These are phyloP conservation scores for Polyommatus icarus DNA, from an alignment of 2,888 invertebrate species.

Conservation along the genomic window DNA sequence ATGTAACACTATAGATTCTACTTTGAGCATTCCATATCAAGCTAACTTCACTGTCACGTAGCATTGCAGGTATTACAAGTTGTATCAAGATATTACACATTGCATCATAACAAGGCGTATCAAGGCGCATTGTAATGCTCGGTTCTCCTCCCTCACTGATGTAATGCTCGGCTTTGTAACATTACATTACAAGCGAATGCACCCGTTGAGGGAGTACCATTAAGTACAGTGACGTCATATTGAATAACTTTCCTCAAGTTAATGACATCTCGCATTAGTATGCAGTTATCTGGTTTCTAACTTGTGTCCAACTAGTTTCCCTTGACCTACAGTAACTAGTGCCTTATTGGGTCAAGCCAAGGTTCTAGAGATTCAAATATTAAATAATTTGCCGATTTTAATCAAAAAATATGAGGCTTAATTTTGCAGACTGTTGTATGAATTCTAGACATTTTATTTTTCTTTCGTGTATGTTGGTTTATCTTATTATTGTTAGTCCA, in stretches of 20 bases:
- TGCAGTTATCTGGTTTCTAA: constrained; percentile 1
- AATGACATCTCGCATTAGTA: neutral
- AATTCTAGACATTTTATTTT: neutral
- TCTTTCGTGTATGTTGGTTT: neutral
- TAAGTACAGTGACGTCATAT: neutral
- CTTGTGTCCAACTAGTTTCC: neutral
- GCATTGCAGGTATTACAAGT: no score
- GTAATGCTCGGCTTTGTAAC: no score
- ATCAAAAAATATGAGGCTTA: neutral
- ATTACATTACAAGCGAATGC: no score
- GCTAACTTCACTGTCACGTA: no score
- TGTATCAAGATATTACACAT: no score
- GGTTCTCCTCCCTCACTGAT: no score
- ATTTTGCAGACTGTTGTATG: neutral
- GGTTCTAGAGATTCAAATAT: neutral
- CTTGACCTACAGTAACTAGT: neutral
- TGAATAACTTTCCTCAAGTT: neutral
- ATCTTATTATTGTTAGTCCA: neutral
- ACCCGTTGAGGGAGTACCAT: no score
- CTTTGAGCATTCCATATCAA: no score
- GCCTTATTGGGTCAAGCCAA: neutral
- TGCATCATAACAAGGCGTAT: no score
- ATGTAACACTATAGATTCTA: no score
- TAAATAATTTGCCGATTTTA: neutral
- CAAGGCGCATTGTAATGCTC: no score